A percentile compares a stretch with the other conserved stretches of the same genome.
Conservation (phyloP, 1,140 invertebrate genomes). For the Hormaphis cornu region DNA sequence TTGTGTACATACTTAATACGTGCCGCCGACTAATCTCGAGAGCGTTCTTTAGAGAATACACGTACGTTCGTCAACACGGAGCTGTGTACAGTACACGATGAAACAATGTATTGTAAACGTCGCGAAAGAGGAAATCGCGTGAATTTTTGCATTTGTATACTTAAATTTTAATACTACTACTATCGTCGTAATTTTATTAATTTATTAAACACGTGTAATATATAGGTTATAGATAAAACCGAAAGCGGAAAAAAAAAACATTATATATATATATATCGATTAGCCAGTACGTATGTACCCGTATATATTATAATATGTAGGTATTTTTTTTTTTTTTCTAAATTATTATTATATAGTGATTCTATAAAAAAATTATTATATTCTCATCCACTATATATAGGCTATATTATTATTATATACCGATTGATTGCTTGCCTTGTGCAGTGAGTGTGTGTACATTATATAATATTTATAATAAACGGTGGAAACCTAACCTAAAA, state of each 20-base stretch:
- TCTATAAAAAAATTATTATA: slow-evolving; percentile 1
- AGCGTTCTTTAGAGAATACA: neutral
- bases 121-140: neutral
- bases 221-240: slow-evolving; percentile 30
- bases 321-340: slow-evolving; percentile 21
- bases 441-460: slow-evolving; percentile 23
- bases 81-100: no score
- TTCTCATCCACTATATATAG: neutral
- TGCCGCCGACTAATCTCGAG: neutral
- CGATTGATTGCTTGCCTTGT: neutral
- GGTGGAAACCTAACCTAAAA: no score
- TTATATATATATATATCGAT: slow-evolving; percentile 1
- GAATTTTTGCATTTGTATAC: slow-evolving; percentile 3
- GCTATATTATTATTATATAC: slow-evolving; percentile 2
- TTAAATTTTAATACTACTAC: slow-evolving; percentile 1
- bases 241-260: slow-evolving; percentile 16
- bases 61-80: no score
- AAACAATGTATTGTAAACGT: neutral
- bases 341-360: slow-evolving; percentile 21
- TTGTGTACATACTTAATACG: neutral
- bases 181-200: slow-evolving; percentile 26
- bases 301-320: no score
- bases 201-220: slow-evolving; percentile 15
- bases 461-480: neutral
- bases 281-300: slow-evolving; percentile 10